Base-by-base conservation (phyloP, 2,797 vertebrate genomes). In the Euthynnus affinis region DNA sequence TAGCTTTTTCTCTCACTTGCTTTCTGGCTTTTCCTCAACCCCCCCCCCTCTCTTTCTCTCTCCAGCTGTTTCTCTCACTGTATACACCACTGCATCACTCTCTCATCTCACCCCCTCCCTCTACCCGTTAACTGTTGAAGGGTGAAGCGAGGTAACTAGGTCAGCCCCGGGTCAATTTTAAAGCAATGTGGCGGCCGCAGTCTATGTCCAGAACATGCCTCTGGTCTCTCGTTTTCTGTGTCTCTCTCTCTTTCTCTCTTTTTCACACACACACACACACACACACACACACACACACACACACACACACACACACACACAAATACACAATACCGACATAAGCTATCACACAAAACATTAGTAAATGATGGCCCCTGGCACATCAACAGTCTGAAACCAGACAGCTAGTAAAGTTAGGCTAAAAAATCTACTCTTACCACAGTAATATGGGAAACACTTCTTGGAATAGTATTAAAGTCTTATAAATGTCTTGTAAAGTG, bases 121-220 rank as follows among this genome's bases (percentile, higher is more conserved):
- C 83, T 60, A 67, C 71, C 85, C 65, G 51, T 84, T 87, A 92
- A 90, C 81, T 23, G 27, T 88, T 86, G 74, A 80, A 89, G 90
- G 92, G 91, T 94, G 87, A 94, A 87, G 85, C 55, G 85, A 93
- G 93, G 91, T 92, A 94, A 94, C 89, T 93, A 91, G 92, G 93
- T 93, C 92, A 94, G 89, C 89, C 91, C 86, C 83, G 58, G 91
- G 92, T 94, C 91, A 93, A 85, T 90, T 89, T 87, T 87, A 93
- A 89, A 91, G 91, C 88, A 89, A 88, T 82, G 86, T 83, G 90
- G 87, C 84, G 82, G 90, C 91, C 87, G 75, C 90, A 89, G 91
- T 89, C 86, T 82, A 88, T 85, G 87, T 89, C 89, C 89, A 91
- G 87, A 92, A 92, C 87, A 87, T 70, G 90, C 90, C 89, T 84